Conservation (phyloP, 2,888 invertebrate species). For the Dione vanillae region DNA sequence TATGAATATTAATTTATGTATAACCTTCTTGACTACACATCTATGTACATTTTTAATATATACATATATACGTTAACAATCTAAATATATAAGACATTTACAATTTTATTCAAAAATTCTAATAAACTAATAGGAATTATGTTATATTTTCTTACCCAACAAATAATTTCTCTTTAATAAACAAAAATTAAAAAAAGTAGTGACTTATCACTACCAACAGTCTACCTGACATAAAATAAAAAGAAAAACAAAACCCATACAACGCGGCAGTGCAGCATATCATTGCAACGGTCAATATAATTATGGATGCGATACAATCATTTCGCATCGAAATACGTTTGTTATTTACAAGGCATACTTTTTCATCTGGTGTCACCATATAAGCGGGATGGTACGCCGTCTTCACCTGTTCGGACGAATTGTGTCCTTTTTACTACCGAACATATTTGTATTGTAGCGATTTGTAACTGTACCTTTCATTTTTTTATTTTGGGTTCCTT, state of each 20-base stretch:
- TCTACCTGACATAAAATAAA: too few species aligned
- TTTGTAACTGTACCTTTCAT: conserved; percentile 38
- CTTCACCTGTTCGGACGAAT: conserved; percentile 43
- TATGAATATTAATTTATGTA: too few species aligned
- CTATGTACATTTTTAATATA: too few species aligned
- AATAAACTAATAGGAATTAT: too few species aligned
- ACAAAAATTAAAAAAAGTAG: too few species aligned
- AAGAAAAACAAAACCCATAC: neutral
- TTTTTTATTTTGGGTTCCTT: conserved; percentile 25
- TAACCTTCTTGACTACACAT: too few species aligned
- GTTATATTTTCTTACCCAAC: too few species aligned
- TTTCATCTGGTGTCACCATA: conserved; percentile 75
- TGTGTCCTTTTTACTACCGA: conserved; percentile 35
- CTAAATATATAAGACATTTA: too few species aligned
- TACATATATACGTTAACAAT: too few species aligned
- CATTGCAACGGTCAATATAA: conserved; percentile 51
- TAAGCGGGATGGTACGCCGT: conserved; percentile 42
- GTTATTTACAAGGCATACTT: conserved; percentile 76
- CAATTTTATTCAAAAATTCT: too few species aligned
- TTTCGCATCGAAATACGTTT: conserved; percentile 72
- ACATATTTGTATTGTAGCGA: conserved; percentile 20
- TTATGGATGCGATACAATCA: conserved; percentile 41
- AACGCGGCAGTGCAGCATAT: conserved; percentile 51
- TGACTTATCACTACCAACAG: too few species aligned
- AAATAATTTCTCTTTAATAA: too few species aligned